Evolutionary conservation across 2,797 vertebrate genomes (phyloP).

Genomic region (Pelodytes ibericus): DNA sequence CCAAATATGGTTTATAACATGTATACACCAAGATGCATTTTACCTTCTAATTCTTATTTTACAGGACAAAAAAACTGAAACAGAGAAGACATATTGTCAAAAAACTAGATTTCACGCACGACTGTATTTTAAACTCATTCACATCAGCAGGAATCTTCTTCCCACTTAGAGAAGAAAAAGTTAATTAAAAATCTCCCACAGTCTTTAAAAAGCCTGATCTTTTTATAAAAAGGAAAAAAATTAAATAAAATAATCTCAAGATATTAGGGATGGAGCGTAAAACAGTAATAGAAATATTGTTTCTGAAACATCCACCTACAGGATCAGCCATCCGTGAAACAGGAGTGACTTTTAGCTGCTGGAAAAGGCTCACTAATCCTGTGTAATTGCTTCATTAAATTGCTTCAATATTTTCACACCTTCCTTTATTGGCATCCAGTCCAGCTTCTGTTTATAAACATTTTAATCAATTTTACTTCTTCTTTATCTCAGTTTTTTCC

Average conservation of each 20-base stretch:
- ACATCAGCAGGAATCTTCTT: constrained; percentile 52
- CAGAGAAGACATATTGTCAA: constrained; percentile 50
- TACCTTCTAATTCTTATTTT: constrained; percentile 21
- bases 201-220: constrained; percentile 53
- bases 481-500: constrained; percentile 28
- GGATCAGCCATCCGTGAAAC: constrained; percentile 46
- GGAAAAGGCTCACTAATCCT: constrained; percentile 52
- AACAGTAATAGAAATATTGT: constrained; percentile 53
- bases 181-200: constrained; percentile 58
- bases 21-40: constrained; percentile 3
- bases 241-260: constrained; percentile 28
- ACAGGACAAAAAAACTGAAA: constrained; percentile 28
- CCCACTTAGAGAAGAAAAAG: constrained; percentile 55
- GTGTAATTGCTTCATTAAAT: constrained; percentile 56
- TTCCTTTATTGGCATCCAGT: constrained; percentile 48
- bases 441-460: constrained; percentile 45
- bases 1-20: no score
- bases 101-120: constrained; percentile 53
- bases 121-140: constrained; percentile 50
- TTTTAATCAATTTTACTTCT: constrained; percentile 53
- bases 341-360: constrained; percentile 51
- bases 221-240: constrained; percentile 37
- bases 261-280: constrained; percentile 37
- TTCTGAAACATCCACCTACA: constrained; percentile 52
- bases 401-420: constrained; percentile 55